Percentiles rank a stretch among this genome's conserved stretches.
These are phyloP conservation scores for Eucera pruinosa DNA, from an alignment of 2,888 invertebrate genomes.

Conservation along the genomic window DNA sequence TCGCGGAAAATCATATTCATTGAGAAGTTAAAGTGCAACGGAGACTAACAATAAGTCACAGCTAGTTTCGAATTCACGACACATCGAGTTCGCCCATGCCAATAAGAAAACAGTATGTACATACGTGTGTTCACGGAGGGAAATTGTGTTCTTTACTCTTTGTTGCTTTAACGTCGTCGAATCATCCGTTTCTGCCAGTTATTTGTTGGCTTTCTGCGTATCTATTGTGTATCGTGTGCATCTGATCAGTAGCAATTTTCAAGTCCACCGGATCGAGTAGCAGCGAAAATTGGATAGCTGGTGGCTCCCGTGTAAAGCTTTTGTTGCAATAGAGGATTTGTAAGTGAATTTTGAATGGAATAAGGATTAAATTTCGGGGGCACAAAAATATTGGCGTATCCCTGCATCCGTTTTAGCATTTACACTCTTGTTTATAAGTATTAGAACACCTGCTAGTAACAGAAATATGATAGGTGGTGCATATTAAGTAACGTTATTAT, in stretches of 20 bases:
- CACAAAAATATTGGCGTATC: too few species aligned
- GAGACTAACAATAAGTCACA: slow-evolving; percentile 6
- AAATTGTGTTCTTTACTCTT: slow-evolving; percentile 25
- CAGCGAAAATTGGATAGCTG: not conserved
- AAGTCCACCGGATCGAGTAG: not conserved
- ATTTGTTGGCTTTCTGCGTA: not conserved
- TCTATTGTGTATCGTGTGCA: not conserved
- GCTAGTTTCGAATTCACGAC: not conserved
- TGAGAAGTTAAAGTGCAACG: not conserved
- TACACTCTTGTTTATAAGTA: too few species aligned
- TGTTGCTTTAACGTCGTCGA: slow-evolving; percentile 10
- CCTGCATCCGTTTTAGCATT: too few species aligned
- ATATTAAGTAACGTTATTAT: too few species aligned
- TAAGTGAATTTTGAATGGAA: not conserved
- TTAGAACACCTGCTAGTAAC: too few species aligned
- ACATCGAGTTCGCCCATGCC: slow-evolving; percentile 4
- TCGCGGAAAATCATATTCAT: not conserved
- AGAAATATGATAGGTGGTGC: too few species aligned
- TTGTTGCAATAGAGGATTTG: not conserved
- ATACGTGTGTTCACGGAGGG: not conserved
- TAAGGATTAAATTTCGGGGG: not conserved
- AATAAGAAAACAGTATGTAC: not conserved
- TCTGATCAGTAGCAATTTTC: slow-evolving; percentile 12
- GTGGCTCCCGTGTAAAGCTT: not conserved
- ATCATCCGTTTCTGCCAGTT: too few species aligned